Evolutionary conservation across 2,113 vertebrate genomes (phyloP).

Genomic region (Apteryx mantelli): DNA sequence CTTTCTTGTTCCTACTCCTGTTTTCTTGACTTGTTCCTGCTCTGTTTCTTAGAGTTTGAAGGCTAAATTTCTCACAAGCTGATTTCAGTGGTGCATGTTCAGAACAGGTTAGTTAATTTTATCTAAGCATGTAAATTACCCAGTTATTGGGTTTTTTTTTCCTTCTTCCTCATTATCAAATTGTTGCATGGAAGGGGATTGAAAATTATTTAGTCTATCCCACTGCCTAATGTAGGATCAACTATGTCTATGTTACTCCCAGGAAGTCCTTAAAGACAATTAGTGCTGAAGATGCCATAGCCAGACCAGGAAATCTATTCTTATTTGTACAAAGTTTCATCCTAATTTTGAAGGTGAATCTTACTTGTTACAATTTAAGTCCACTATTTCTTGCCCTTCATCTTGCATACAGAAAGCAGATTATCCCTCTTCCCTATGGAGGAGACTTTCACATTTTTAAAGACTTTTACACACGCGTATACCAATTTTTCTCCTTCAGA

Average conservation of each 20-base stretch:
- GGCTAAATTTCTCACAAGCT: conserved; percentile 3
- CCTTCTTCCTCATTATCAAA: not conserved
- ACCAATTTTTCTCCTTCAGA: not conserved
- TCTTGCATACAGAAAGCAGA: not conserved
- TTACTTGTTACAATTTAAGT: not conserved
- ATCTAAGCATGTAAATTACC: conserved; percentile 26
- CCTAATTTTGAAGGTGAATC: not conserved
- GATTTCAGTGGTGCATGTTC: not conserved
- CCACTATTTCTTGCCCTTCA: not conserved
- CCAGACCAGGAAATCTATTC: not conserved
- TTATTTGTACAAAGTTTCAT: not conserved
- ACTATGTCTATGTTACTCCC: not conserved
- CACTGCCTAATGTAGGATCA: not conserved
- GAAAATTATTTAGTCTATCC: no score
- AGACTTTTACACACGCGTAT: not conserved
- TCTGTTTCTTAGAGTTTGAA: conserved; percentile 31
- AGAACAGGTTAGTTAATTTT: conserved; percentile 27
- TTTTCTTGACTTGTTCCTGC: conserved; percentile 1
- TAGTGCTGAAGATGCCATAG: not conserved
- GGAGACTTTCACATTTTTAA: not conserved
- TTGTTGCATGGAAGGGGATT: not conserved
- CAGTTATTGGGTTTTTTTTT: not conserved
- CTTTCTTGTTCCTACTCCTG: not conserved
- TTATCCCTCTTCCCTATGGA: not conserved
- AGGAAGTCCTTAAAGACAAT: not conserved